A percentile compares a stretch with the other conserved stretches of the same genome.
Evolutionary conservation across 1,140 invertebrate genomes (phyloP).

Genomic region (Parapsyche elsis): DNA sequence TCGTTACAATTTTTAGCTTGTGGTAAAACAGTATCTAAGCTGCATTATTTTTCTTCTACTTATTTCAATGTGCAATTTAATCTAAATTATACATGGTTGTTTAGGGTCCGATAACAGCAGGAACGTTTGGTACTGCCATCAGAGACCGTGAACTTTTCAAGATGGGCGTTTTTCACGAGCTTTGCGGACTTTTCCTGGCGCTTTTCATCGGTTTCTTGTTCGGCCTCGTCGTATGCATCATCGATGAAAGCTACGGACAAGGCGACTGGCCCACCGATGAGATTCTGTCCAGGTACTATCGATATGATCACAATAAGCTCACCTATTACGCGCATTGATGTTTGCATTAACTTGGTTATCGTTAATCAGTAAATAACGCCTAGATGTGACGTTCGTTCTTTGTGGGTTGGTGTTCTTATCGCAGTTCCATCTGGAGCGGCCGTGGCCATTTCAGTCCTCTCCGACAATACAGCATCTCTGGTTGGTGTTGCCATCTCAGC

Average conservation of each 20-base stretch:
- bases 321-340: neutral
- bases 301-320: neutral
- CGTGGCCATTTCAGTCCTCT: slow-evolving; percentile 79
- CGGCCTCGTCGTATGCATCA: slow-evolving; percentile 71
- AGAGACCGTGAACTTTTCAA: slow-evolving; percentile 71
- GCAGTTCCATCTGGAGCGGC: slow-evolving; percentile 80
- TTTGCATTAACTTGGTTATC: neutral
- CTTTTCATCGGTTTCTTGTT: slow-evolving; percentile 76
- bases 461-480: slow-evolving; percentile 77
- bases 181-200: slow-evolving; percentile 73
- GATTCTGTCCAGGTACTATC: slow-evolving; percentile 73
- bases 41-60: neutral
- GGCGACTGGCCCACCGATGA: slow-evolving; percentile 75
- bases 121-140: slow-evolving; percentile 78
- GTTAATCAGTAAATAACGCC: neutral
- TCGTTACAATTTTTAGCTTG: too few relatives aligned
- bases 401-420: slow-evolving; percentile 76
- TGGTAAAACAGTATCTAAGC: too few relatives aligned
- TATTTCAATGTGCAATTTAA: neutral
- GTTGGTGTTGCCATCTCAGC: slow-evolving; percentile 86
- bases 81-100: neutral
- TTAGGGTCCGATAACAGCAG: slow-evolving; percentile 80
- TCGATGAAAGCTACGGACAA: slow-evolving; percentile 70
- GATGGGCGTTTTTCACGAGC: slow-evolving; percentile 73
- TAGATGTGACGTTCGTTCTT: slow-evolving; percentile 72